Base-by-base conservation (phyloP, 2,797 vertebrate genomes). In the Linurgus olivaceus region DNA sequence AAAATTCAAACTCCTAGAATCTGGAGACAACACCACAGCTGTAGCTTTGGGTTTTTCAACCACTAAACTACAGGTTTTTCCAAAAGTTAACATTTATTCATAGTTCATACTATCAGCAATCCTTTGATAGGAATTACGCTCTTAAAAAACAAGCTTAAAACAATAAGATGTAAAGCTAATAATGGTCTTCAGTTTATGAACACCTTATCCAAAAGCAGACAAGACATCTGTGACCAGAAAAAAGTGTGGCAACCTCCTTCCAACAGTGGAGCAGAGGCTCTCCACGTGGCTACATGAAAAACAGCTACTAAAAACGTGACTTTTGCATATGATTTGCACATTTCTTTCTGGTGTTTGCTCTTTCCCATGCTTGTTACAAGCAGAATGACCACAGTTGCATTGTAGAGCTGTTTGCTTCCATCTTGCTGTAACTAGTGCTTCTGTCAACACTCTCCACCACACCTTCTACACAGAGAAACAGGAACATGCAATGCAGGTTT, bases 31-130 rank as follows among this genome's bases (percentile, higher is more conserved):
- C 37, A 94, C 9, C 82, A 77, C 75, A 86, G 33, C 82, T 65
- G 54, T 8, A 90, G 68, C 57, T 72, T 88, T 11, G 19, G 10
- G 35, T 50, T 94, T 92, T 96, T 67, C 52, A 75, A 95, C 77
- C 52, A 94, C 78, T 90, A 94, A 86, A 86, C 91, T 94, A 88
- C 83, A 90, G 82, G 33, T 79, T 97, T 96, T 96, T 86, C 71
- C 86, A 97, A 97, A 95, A 96, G 93, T 96, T 94, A 96, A 89
- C 68, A 96, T 89, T 97, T 96, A 96, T 96, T 97, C 73, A 4
- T 92, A 92, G 79, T 81, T 96, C 92, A 95, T 84, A 95, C 93
- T 94, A 88, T 81, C 82, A 81, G 91, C 87, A 86, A 95, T 78
- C 85, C 63, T 86, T 93, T 29, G 66, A 94, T 28, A 91, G 51